Base-by-base conservation (phyloP, 2,797 vertebrate genomes). In the Cossypha dichroa region DNA sequence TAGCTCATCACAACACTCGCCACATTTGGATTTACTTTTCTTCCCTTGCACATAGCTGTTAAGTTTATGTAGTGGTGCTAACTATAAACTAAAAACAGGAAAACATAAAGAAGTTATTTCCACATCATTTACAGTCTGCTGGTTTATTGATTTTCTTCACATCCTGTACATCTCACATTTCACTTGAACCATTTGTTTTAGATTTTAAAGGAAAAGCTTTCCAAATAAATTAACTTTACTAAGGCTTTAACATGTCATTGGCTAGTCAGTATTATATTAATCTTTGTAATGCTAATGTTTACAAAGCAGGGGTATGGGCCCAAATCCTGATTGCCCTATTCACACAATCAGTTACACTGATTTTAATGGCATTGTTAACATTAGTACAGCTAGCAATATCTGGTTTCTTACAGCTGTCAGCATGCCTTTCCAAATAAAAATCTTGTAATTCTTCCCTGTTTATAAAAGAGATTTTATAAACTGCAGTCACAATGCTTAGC, bases 91-190 rank as follows among this genome's bases (percentile, higher is more conserved):
- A 81, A 73, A 93, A 84, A 0, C 16, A 72, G 76, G 62, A 94
- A 92, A 94, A 94, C 54, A 77, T 94, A 84, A 90, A 93, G 34
- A 90, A 90, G 60, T 86, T 91, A 89, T 93, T 95, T 96, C 81
- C 40, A 79, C 69, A 86, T 88, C 69, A 92, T 94, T 93, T 92
- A 88, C 51, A 74, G 38, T 91, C 89, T 92, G 26, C 60, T 82
- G 67, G 67, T 78, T 94, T 94, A 94, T 93, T 96, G 93, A 95
- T 96, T 93, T 95, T 79, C 63, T 59, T n/a, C 91, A 59, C 5
- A 9, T 33, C 58, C 29, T 28, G 48, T 23, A 19, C 9, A 9
- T 52, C n/a, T 73, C 72, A 67, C 48, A 86, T 95, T 95, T 96
- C 70, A 63, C 82, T 81, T 81, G 16, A 68, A 40, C 22, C 75